Base-by-base conservation (phyloP, 2,888 invertebrate species). In the Drosophila borborema region DNA sequence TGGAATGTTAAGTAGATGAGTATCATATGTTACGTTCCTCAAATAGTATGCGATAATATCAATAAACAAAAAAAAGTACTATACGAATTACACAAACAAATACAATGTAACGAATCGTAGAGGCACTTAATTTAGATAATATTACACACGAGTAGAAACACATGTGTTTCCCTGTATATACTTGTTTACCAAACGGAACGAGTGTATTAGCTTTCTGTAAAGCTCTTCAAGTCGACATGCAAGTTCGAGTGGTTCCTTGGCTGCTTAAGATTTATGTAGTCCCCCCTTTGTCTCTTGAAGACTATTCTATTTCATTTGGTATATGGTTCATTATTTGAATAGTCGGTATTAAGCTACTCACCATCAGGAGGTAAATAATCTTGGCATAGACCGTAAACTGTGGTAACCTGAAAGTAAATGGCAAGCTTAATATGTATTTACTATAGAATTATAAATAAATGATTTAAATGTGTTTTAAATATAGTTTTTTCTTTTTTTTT, bases 291-390 rank as follows among this genome's bases (percentile, higher is more conserved):
- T 28, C 28, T 28, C 28, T 0, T 28, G 28, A 28, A 28, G 28
- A 28, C 5, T 28, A 28, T 28, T 6, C 28, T 6, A 28, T 28
- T 28, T 63, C 28, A 59, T 41, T 23, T 48, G 48, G 10, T 28
- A 48, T 53, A 10, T 16, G 18, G 2, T 14, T 4, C 31, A 28
- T 38, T 38, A 23, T 34, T 31, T 43, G 3, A 31, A 12, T 12
- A 41, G n/a, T 38, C 38, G 18, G 3, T 23, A 2, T 10, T 43
- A n/a, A 18, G 20, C 36, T 63, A 95, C 96, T 95, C 92, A 96
- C 96, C 96, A 96, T 96, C 96, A 96, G 96, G 96, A 96, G 96
- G 96, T 96, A 96, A 96, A 96, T 96, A 96, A 96, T 96, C 96
- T 96, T 96, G 95, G 96, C 96, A 96, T 96, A 96, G 96, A 96